These are phyloP conservation scores for Orchesellides sinensis DNA, from an alignment of 2,888 invertebrate species.

Conservation along the genomic window DNA sequence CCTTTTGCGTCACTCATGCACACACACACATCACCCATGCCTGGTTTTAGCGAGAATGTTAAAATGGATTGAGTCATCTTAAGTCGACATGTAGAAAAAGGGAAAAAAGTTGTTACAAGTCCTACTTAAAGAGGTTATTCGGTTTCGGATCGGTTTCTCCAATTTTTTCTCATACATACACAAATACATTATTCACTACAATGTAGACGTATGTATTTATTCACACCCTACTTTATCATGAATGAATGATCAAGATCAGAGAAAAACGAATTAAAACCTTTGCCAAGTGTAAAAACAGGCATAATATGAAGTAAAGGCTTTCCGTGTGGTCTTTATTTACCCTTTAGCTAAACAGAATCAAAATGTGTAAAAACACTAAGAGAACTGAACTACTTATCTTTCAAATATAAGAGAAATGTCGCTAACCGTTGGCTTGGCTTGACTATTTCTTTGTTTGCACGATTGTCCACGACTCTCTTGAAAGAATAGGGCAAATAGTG, in stretches of 20 bases:
- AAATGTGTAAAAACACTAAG: conserved; percentile 20
- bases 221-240: conserved; percentile 35
- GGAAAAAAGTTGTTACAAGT: not conserved
- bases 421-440: conserved; percentile 7
- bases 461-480: not conserved
- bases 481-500: conserved; percentile 1
- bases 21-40: conserved; percentile 22
- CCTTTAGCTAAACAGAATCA: conserved; percentile 31
- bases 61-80: conserved; percentile 54
- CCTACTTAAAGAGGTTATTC: conserved; percentile 11
- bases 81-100: conserved; percentile 23
- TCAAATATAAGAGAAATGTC: conserved; percentile 28
- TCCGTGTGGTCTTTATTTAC: conserved; percentile 47
- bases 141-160: not conserved
- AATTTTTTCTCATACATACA: conserved; percentile 17
- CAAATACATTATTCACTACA: not conserved
- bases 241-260: conserved; percentile 45
- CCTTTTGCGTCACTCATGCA: conserved; percentile 27
- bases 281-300: not conserved
- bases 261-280: conserved; percentile 14
- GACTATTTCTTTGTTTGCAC: not conserved
- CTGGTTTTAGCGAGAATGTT: not conserved
- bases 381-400: conserved; percentile 35
- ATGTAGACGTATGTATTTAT: conserved; percentile 3
- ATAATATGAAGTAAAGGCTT: not conserved